Evolutionary conservation across 2,113 vertebrate species (phyloP).

Genomic region (Apistogramma diplotaenia): DNA sequence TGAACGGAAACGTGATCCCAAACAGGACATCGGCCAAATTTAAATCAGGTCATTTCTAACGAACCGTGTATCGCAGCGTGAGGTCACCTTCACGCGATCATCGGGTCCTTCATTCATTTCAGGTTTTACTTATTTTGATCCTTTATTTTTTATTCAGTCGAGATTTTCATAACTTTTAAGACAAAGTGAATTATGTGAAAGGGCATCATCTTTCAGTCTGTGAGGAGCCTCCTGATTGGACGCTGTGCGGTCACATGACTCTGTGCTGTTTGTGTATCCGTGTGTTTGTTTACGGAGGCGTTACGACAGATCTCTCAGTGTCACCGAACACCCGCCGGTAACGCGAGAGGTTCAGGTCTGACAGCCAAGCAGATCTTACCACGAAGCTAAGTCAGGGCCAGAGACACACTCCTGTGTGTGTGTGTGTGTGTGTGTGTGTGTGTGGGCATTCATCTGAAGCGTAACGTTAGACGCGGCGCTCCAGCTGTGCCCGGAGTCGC

Average conservation of each 20-base stretch:
- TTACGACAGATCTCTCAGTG: constrained; percentile 35
- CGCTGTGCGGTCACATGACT: background rate
- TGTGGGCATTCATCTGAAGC: background rate
- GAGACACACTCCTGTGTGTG: background rate
- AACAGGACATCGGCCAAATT: background rate
- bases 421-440: background rate
- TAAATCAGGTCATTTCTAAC: background rate
- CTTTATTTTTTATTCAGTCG: background rate
- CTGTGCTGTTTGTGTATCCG: background rate
- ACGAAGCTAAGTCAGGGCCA: constrained; percentile 28
- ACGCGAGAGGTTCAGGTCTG: constrained; percentile 7
- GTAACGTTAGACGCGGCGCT: constrained; percentile 45
- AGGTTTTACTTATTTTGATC: background rate
- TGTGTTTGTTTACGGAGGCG: constrained; percentile 29
- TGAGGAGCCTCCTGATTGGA: background rate
- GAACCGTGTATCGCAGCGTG: background rate
- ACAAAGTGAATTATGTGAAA: background rate
- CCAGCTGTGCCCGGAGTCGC: constrained; percentile 44
- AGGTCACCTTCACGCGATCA: background rate
- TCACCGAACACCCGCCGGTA: constrained; percentile 22
- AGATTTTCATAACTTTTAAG: background rate
- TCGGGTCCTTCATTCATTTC: accelerated
- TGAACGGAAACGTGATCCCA: background rate
- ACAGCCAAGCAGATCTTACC: constrained; percentile 15
- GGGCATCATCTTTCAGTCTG: background rate